A percentile compares a stretch with the other conserved stretches of the same genome.
Conservation (phyloP, 92 coral and sea anemone species). For the Zoanthus solanderi region DNA sequence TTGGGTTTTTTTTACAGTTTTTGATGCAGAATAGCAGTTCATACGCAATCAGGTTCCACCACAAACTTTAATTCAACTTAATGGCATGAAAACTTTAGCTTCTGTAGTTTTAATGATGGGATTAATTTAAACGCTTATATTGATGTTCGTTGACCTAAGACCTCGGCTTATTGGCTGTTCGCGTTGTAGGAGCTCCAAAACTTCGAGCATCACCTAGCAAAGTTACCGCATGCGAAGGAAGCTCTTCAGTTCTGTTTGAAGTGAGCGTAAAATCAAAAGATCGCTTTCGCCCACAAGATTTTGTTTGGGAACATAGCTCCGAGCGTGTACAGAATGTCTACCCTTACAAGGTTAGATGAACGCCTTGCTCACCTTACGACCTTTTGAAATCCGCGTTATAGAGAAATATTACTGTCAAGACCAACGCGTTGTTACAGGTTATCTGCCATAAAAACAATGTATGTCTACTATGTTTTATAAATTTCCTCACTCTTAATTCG, state of each 20-base stretch:
- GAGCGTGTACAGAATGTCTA: neutral
- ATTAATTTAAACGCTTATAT: too few relatives aligned
- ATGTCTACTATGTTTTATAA: too few relatives aligned
- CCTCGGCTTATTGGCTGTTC: neutral
- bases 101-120: too few relatives aligned
- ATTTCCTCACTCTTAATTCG: too few relatives aligned
- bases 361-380: neutral
- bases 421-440: too few relatives aligned
- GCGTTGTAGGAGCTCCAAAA: conserved; percentile 31
- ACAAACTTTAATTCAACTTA: too few relatives aligned
- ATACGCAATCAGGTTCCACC: too few relatives aligned
- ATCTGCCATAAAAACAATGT: too few relatives aligned
- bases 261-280: conserved; percentile 27
- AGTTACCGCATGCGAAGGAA: conserved; percentile 35
- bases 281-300: conserved; percentile 21
- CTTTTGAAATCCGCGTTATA: neutral
- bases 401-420: neutral
- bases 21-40: too few relatives aligned
- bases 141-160: too few relatives aligned
- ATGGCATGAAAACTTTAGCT: too few relatives aligned
- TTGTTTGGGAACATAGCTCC: conserved; percentile 39
- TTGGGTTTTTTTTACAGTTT: too few relatives aligned
- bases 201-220: conserved; percentile 30
- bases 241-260: conserved; percentile 35
- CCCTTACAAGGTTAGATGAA: conserved; percentile 32